Conservation (phyloP, 2,113 vertebrate species). For the Barbus barbus region DNA sequence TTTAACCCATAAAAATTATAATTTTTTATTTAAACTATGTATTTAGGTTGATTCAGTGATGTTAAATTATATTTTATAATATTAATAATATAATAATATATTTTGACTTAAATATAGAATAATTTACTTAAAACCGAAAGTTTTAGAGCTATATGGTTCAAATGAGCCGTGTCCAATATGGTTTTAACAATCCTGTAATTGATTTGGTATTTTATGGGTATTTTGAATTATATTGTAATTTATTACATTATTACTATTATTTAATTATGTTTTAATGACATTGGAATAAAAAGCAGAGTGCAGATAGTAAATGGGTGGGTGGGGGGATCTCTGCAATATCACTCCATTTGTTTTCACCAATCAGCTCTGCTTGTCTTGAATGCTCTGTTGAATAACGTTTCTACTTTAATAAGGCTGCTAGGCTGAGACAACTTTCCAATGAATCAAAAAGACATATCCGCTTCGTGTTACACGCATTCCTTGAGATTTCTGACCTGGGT, state of each 20-base stretch:
- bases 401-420: not conserved
- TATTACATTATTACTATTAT: not conserved
- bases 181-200: not conserved
- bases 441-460: constrained; percentile 32
- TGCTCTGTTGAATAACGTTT: constrained; percentile 15
- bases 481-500: constrained; percentile 40
- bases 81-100: no score
- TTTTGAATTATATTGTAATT: not conserved
- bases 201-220: not conserved
- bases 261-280: not conserved
- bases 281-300: not conserved
- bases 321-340: not conserved
- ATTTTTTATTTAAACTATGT: not conserved
- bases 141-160: not conserved
- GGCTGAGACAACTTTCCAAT: constrained; percentile 9
- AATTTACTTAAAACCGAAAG: no score
- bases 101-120: no score
- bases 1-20: not conserved
- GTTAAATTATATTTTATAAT: no score
- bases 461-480: constrained; percentile 36
- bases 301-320: not conserved
- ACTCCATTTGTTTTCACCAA: not conserved
- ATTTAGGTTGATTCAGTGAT: not conserved
- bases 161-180: not conserved
- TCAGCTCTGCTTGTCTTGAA: not conserved